These are phyloP conservation scores for Adelosebastes latens DNA, from an alignment of 2,797 vertebrate genomes.

Conservation along the genomic window DNA sequence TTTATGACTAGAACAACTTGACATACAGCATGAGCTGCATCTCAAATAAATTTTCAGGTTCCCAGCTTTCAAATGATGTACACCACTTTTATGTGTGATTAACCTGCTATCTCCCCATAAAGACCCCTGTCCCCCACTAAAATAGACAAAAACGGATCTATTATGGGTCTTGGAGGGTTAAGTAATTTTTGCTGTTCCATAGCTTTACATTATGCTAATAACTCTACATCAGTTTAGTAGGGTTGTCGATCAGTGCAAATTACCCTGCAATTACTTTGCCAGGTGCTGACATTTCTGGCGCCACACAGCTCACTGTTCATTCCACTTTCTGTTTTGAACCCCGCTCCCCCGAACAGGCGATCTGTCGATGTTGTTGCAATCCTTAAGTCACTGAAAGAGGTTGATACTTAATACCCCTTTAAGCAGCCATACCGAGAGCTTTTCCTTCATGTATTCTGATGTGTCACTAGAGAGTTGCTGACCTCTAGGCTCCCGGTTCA, in stretches of 20 bases:
- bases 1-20: too few relatives aligned
- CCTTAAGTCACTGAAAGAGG: constrained; percentile 20
- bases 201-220: background rate
- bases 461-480: constrained; percentile 35
- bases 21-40: too few relatives aligned
- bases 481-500: constrained; percentile 47
- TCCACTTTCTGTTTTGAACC: background rate
- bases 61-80: background rate
- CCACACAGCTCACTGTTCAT: background rate
- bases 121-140: background rate
- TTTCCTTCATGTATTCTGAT: constrained; percentile 23
- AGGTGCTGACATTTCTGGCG: background rate
- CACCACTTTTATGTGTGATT: background rate
- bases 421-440: constrained; percentile 1
- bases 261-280: background rate
- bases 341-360: background rate
- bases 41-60: background rate
- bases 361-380: constrained; percentile 13
- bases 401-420: constrained; percentile 12
- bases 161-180: background rate
- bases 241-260: background rate
- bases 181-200: background rate
- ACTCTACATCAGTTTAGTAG: background rate
- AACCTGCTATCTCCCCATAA: background rate
- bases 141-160: background rate